Evolutionary conservation across 2,797 vertebrate species (phyloP), one percentile per base, ranked within the genome.

Genomic region (Vespertilio murinus): DNA sequence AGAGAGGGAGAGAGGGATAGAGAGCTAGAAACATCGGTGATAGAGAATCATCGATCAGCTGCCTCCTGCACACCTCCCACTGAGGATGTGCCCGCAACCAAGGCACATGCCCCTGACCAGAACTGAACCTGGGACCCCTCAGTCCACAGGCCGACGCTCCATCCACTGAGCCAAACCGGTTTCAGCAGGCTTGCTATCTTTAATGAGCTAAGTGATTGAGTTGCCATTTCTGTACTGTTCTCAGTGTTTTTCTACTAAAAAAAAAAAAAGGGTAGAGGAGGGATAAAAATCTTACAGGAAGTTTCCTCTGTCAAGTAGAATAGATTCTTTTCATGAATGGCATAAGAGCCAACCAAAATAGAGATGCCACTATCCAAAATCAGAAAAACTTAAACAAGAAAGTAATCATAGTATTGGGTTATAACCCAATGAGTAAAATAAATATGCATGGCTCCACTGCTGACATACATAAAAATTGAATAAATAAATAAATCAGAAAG

Each of bases 361-460:
- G 35, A 61, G 54, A 23, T 75, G 12, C 47, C 30, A 73, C 77
- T 47, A 69, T 22, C 33, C 25, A 82, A 91, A 70, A 14, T 9
- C 40, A 10, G 33, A 85, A 61, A 52, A 85, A 86, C 3, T 23
- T 54, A 82, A 67, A 14, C 38, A 12, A 81, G 16, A 67, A 49
- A 4, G 33, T 45, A 70, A 86, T 13, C 8, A 61, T 6, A 80
- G 6, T 71, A 87, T 1, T 94, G 35, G 5, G 49, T 79, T 69
- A 70, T 69, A 94, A 71, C 6, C 17, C 49, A 82, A 45, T 80
- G 56, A 95, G 69, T 69, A 90, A 93, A 92, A 87, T 70, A 93
- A 82, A 82, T 77, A 93, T 17, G 25, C 40, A 33, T 64, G 35
- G 88, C 12, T 69, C 47, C 22, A 88, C 6, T 13, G 88, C 10